phyloP scores from a whole-genome alignment of 1,140 invertebrate species.

The Mamestra configurata region DNA sequence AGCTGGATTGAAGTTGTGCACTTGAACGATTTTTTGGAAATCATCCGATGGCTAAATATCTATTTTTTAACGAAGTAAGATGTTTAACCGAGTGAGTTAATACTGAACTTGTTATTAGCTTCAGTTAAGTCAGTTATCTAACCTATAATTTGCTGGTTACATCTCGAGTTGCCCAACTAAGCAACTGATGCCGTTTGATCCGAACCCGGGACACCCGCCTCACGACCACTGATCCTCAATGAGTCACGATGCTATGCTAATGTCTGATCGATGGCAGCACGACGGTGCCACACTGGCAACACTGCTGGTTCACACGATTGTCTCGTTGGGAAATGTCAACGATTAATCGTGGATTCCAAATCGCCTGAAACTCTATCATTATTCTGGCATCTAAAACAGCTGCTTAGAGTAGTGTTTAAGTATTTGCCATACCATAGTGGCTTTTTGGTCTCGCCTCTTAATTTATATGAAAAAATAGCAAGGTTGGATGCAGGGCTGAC shows the following conservation, averaged over 20 bases:
- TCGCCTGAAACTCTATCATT: background rate
- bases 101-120: background rate
- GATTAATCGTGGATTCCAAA: background rate
- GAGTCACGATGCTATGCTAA: conserved; percentile 13
- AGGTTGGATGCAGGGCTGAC: too few species aligned
- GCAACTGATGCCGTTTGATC: background rate
- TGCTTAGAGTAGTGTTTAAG: background rate
- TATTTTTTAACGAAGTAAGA: too few species aligned
- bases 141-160: background rate
- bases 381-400: too few species aligned
- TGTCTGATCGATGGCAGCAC: background rate
- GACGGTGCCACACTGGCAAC: background rate
- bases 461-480: too few species aligned
- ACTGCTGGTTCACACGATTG: background rate
- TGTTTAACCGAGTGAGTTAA: too few species aligned
- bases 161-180: background rate
- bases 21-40: too few species aligned
- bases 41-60: too few species aligned
- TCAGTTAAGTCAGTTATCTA: background rate
- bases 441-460: too few species aligned
- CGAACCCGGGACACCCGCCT: background rate
- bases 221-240: background rate
- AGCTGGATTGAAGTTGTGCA: too few species aligned
- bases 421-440: background rate
- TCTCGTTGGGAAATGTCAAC: background rate